Base-by-base conservation (phyloP, 2,113 vertebrate species). In the Xenus cinereus region DNA sequence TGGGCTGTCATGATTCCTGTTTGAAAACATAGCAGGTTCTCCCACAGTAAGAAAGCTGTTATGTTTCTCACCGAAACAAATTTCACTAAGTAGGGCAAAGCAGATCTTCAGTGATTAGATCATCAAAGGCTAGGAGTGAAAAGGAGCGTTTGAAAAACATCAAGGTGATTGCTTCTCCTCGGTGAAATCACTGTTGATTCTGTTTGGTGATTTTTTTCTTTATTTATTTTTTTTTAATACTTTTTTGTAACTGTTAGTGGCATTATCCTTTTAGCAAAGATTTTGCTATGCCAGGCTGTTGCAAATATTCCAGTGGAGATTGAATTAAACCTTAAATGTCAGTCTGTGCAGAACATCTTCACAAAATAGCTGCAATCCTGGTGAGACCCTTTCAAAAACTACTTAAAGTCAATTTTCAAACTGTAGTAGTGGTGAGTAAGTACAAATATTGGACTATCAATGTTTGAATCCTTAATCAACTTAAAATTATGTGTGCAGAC, bases 41-140 rank as follows among this genome's bases (percentile, higher is more conserved):
- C 77, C 87, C 75, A 83, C 80, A 79, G 46, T 35, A 37, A 84
- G 87, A 43, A 73, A 80, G 78, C 53, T 94, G 66, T 66, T 67
- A 46, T 43, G 28, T 71, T 90, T 83, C 69, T 48, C 79, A 56
- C 24, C 57, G 56, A 63, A 86, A 46, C 59, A 48, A 46, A 50
- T 84, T 87, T 66, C 76, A 59, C 53, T 89, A 89, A 92, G 87
- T 82, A 89, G 92, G 84, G 74, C 92, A 85, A 89, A 90, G 85
- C 79, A 89, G 62, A 64, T 90, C 92, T 93, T 64, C 66, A 69
- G 62, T 91, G 92, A 82, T 95, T 82, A 91, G 69, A 53, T 92
- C 90, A 87, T 95, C 69, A 89, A 81, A 84, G 82, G 37, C 71
- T 84, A 50, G 46, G 75, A 92, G 46, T 69, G 75, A 66, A 79